These are phyloP conservation scores for Thera obeliscata DNA, from an alignment of 2,888 invertebrate genomes.

Conservation along the genomic window DNA sequence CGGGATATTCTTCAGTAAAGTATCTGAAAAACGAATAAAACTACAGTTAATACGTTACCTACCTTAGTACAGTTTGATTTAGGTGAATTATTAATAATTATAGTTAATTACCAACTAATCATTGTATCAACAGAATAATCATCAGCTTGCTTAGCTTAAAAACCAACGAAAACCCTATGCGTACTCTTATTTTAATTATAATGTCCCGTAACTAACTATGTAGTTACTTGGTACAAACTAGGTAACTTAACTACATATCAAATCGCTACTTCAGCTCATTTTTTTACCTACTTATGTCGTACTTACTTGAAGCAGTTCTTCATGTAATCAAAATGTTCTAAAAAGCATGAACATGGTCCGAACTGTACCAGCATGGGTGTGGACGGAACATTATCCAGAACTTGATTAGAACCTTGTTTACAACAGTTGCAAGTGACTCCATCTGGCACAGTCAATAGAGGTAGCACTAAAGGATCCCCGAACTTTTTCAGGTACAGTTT, in stretches of 20 bases:
- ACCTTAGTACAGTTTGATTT: too few relatives aligned
- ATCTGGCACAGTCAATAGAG: slow-evolving; percentile 32
- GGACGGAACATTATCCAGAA: slow-evolving; percentile 40
- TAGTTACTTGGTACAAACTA: too few relatives aligned
- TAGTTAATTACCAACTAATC: too few relatives aligned
- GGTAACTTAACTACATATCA: too few relatives aligned
- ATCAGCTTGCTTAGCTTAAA: too few relatives aligned
- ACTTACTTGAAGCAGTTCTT: slow-evolving; percentile 57
- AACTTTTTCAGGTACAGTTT: slow-evolving; percentile 60
- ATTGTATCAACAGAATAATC: too few relatives aligned
- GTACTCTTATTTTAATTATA: too few relatives aligned
- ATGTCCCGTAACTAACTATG: too few relatives aligned
- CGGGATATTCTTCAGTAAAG: slow-evolving; percentile 54
- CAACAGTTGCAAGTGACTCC: slow-evolving; percentile 26
- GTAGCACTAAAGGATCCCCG: slow-evolving; percentile 58
- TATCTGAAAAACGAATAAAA: slow-evolving; percentile 46
- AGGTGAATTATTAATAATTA: too few relatives aligned
- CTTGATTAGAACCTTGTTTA: slow-evolving; percentile 38
- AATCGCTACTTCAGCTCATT: not conserved
- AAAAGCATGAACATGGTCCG: slow-evolving; percentile 56
- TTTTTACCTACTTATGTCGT: not conserved
- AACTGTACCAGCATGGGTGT: slow-evolving; percentile 50
- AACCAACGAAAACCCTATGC: too few relatives aligned
- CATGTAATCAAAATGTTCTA: slow-evolving; percentile 59
- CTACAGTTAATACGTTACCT: too few relatives aligned